Evolutionary conservation across 2,113 vertebrate species (phyloP), one percentile per base, ranked within the genome.

Genomic region (Epinephelus moara): DNA sequence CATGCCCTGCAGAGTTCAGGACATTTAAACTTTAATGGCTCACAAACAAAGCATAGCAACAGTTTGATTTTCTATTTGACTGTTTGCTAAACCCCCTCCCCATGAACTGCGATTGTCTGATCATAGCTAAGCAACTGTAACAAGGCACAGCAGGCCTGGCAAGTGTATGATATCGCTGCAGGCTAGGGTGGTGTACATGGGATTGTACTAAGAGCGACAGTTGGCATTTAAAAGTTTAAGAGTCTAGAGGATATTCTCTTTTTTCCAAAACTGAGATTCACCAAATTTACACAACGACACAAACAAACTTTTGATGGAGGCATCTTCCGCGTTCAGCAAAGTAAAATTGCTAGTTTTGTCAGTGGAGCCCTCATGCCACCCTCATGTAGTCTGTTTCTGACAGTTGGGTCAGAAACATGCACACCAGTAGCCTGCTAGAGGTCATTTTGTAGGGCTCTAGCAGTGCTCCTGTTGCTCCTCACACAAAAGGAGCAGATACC

Each of bases 11-110:
- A 66, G 64, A 70, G 4, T 42, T 50, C 10, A 55, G 33, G 30
- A 55, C 21, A 68, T 77, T 66, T 45, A 30, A 78, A 60, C 45
- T 62, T 18, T 45, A 50, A 11, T 57, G 8, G 40, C 52, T 71
- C 14, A 42, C 2, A 63, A 77, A 78, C 23, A 37, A 62, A 37
- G 47, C 13, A 40, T 15, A 18, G 18, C 21, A 23, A 66, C 21
- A 14, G 11, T 64, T 64, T 45, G 19, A 37, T 45, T 45, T 15
- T 76, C 12, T 64, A 47, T 64, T 14, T 45, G 7, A 67, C 45
- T 2, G n/a, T 55, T 45, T 45, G 2, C 68, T 52, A n/a, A 64
- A 27, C 19, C 13, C 10, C 17, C 33, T 57, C n/a, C 3, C 4
- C 5, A 21, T 64, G 37, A 70, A 59, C 47, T 17, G 53, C 2